Percentiles rank a stretch among this genome's conserved stretches.
phyloP scores from a whole-genome alignment of 1,140 invertebrate species.

The Drosophila arizonae region DNA sequence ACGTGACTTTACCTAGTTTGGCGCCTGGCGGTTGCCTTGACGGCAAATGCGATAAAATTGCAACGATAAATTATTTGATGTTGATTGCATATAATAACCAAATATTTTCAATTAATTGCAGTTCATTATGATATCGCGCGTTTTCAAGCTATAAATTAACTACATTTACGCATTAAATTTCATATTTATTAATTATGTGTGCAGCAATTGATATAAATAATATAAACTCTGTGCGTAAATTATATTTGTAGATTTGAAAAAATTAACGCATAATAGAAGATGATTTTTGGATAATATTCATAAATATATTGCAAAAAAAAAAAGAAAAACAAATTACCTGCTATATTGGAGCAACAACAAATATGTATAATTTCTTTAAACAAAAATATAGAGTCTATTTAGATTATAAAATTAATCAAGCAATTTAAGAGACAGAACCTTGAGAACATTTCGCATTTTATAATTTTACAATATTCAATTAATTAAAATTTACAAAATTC shows the following conservation, averaged over 20 bases:
- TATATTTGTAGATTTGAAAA: not conserved
- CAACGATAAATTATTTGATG: conserved; percentile 52
- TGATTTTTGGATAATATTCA: too few relatives aligned
- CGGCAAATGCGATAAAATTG: conserved; percentile 49
- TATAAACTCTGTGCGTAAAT: not conserved
- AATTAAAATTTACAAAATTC: too few relatives aligned
- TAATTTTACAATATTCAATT: too few relatives aligned
- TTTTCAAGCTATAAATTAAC: not conserved
- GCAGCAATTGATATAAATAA: not conserved
- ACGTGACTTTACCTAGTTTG: conserved; percentile 62
- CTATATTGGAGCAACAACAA: too few relatives aligned
- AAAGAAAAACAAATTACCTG: too few relatives aligned
- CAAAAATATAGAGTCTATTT: too few relatives aligned
- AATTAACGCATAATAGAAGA: too few relatives aligned
- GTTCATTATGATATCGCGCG: conserved; percentile 47
- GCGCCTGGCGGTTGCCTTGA: conserved; percentile 5
- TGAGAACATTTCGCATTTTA: too few relatives aligned
- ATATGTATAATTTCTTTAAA: too few relatives aligned
- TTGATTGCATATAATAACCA: conserved; percentile 63
- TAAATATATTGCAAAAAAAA: too few relatives aligned
- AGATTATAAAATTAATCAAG: too few relatives aligned
- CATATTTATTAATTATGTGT: conserved; percentile 3
- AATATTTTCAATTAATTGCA: conserved; percentile 52
- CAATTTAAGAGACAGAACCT: too few relatives aligned
- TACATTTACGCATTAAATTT: not conserved